A percentile compares a stretch with the other conserved stretches of the same genome.
These are phyloP conservation scores for Atrichornis clamosus DNA, from an alignment of 2,113 vertebrate species.

Conservation along the genomic window DNA sequence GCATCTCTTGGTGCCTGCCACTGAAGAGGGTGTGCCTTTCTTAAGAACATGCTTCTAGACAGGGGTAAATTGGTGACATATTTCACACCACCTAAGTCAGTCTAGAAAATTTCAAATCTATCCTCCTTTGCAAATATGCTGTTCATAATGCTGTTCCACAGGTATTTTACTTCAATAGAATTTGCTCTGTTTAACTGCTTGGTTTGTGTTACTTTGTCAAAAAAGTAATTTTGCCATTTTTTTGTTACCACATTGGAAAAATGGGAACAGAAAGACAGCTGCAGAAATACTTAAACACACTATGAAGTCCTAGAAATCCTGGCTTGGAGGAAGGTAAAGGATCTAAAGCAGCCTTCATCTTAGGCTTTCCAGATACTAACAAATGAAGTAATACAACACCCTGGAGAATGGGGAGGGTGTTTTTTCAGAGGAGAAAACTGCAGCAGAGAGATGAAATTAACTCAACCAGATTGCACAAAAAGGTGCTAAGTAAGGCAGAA, in stretches of 20 bases:
- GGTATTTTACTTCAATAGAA: not conserved
- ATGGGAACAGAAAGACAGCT: not conserved
- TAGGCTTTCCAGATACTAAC: not conserved
- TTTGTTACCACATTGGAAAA: not conserved
- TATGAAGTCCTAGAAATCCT: not conserved
- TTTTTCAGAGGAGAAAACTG: not conserved
- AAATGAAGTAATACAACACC: not conserved
- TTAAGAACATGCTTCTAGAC: not conserved
- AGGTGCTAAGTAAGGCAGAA: not conserved
- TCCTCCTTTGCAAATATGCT: not conserved
- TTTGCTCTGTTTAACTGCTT: not conserved
- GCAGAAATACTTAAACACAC: not conserved
- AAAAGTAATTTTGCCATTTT: not conserved
- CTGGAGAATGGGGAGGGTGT: not conserved
- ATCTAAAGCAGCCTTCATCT: not conserved
- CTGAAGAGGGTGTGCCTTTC: not conserved
- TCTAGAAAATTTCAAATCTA: not conserved
- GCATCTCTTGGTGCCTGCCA: not conserved
- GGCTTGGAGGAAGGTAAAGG: not conserved
- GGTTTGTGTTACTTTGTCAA: not conserved
- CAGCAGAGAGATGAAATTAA: rapidly evolving
- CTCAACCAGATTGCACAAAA: not conserved
- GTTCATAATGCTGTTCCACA: not conserved
- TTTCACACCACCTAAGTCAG: not conserved
- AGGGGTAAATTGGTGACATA: not conserved